Percentiles rank a stretch among this genome's conserved stretches.
phyloP scores from a whole-genome alignment of 2,113 vertebrate species.

The Odontophorus gujanensis region DNA sequence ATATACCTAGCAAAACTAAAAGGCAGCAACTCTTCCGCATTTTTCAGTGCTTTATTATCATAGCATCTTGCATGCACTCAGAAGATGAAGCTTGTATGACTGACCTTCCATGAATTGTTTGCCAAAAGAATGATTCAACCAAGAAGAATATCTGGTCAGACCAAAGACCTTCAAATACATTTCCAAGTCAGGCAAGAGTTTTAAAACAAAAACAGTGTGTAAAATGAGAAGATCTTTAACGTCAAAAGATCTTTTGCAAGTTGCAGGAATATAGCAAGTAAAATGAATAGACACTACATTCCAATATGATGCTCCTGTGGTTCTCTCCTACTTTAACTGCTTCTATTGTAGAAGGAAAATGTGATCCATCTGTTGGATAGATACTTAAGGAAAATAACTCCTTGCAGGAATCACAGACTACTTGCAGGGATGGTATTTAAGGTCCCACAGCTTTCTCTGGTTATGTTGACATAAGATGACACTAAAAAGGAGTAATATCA shows the following conservation, averaged over 20 bases:
- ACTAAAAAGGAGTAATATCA: slow-evolving; percentile 62
- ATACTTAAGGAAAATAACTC: slow-evolving; percentile 48
- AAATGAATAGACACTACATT: not conserved
- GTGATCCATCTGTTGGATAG: slow-evolving; percentile 62
- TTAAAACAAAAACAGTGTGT: slow-evolving; percentile 5
- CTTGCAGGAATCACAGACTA: slow-evolving; percentile 56
- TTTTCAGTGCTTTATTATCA: not conserved
- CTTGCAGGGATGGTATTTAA: slow-evolving; percentile 59
- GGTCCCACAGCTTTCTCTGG: slow-evolving; percentile 25
- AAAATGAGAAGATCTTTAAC: not conserved
- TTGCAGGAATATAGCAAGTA: slow-evolving; percentile 3
- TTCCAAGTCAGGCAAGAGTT: not conserved
- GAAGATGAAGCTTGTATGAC: not conserved
- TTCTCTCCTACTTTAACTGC: slow-evolving; percentile 45
- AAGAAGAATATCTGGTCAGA: not conserved
- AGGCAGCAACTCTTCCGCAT: not conserved
- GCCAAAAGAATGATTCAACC: not conserved
- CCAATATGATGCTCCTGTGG: slow-evolving; percentile 37
- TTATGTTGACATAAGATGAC: slow-evolving; percentile 55
- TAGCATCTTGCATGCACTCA: not conserved
- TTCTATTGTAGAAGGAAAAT: slow-evolving; percentile 48
- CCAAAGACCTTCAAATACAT: not conserved
- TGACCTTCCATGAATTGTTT: not conserved
- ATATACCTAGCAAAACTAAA: not conserved
- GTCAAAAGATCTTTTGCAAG: not conserved